These are phyloP conservation scores for Gopherus evgoodei DNA, from an alignment of 2,113 vertebrate genomes.

Conservation along the genomic window DNA sequence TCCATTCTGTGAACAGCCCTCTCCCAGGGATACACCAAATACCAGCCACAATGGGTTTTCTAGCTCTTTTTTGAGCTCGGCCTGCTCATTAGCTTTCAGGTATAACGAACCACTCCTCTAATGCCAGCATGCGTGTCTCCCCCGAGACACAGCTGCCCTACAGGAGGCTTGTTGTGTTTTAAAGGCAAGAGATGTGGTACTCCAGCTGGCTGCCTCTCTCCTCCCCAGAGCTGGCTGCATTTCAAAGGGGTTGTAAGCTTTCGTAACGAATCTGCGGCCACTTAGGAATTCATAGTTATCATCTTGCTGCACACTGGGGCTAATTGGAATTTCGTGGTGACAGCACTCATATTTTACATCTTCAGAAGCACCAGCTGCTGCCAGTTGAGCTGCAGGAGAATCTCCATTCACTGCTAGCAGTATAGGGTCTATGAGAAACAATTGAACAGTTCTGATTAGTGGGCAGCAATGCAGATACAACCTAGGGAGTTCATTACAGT, in stretches of 20 bases:
- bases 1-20: fast-evolving
- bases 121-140: background rate
- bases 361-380: fast-evolving
- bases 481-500: background rate
- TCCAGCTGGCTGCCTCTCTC: background rate
- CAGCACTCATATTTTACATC: background rate
- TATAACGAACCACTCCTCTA: background rate
- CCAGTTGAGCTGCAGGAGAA: background rate
- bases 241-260: background rate
- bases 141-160: background rate
- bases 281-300: background rate
- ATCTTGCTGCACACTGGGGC: background rate
- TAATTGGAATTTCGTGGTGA: background rate
- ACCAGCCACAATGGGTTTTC: background rate
- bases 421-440: background rate
- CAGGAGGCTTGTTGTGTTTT: background rate
- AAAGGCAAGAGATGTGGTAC: background rate
- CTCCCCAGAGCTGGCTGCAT: fast-evolving
- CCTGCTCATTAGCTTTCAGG: background rate
- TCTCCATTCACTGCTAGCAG: fast-evolving
- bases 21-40: fast-evolving
- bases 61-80: background rate
- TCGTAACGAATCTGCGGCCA: background rate
- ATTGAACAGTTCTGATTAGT: background rate
- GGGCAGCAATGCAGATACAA: background rate